These are phyloP conservation scores for Poeciliopsis prolifica DNA, from an alignment of 2,113 vertebrate genomes.

Conservation along the genomic window DNA sequence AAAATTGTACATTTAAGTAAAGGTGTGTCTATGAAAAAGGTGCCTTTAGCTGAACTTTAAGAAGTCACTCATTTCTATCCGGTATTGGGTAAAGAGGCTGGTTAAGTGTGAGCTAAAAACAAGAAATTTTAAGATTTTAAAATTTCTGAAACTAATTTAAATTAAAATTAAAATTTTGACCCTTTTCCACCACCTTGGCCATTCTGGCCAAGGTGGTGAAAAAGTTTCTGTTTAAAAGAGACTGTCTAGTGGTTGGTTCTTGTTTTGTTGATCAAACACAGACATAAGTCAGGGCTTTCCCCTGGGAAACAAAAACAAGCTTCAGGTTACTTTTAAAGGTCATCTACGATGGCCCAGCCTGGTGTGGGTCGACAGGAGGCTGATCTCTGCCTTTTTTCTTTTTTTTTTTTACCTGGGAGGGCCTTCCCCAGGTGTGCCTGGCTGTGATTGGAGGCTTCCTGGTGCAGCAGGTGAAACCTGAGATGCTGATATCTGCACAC, in stretches of 20 bases:
- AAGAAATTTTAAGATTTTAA: too few species aligned
- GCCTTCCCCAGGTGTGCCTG: constrained; percentile 1
- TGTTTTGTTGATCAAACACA: neutral
- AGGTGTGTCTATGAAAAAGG: too few species aligned
- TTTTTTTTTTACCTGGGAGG: neutral
- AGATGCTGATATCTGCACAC: constrained; percentile 49
- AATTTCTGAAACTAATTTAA: too few species aligned
- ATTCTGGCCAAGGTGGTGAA: too few species aligned
- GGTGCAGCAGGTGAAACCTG: constrained; percentile 53
- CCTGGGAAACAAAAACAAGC: neutral
- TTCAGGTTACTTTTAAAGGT: constrained; percentile 1
- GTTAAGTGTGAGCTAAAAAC: neutral
- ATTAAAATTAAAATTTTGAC: too few species aligned
- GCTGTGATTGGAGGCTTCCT: constrained; percentile 62
- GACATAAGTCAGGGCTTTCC: constrained; percentile 1
- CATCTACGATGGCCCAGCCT: neutral
- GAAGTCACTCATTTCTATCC: too few species aligned
- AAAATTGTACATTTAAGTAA: too few species aligned
- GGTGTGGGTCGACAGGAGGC: neutral
- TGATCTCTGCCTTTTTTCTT: neutral
- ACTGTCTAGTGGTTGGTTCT: neutral
- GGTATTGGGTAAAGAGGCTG: too few species aligned
- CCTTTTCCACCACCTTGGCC: too few species aligned
- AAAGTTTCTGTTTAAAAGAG: neutral
- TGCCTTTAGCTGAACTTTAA: too few species aligned